Evolutionary conservation across 2,113 vertebrate species (phyloP).

Genomic region (Oncorhynchus keta): DNA sequence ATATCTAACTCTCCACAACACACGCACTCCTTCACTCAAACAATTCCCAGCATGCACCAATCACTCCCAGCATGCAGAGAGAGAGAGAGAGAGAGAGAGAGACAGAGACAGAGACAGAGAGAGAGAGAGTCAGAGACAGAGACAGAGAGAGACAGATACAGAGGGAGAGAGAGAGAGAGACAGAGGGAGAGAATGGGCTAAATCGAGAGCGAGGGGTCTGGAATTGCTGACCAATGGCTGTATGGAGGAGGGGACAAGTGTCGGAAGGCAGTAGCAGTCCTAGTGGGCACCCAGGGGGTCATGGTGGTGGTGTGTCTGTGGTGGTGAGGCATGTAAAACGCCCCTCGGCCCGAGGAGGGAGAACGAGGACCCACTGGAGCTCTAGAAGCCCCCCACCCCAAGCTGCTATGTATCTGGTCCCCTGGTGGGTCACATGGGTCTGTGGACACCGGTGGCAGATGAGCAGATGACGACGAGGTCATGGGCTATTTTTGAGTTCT

Average conservation of each 20-base stretch:
- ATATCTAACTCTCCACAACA: too few relatives aligned
- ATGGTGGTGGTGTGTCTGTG: neutral
- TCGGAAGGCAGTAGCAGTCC: neutral
- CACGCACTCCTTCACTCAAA: too few relatives aligned
- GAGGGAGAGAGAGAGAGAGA: neutral
- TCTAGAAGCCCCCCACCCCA: neutral
- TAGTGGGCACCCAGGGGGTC: neutral
- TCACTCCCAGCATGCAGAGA: too few relatives aligned
- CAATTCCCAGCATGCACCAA: too few relatives aligned
- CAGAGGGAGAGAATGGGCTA: neutral
- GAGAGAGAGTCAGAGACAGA: neutral
- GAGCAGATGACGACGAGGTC: neutral
- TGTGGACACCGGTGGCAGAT: neutral
- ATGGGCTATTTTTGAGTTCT: constrained; percentile 16
- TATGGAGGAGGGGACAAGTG: neutral
- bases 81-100: neutral
- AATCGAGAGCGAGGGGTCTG: neutral
- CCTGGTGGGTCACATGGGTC: constrained; percentile 3
- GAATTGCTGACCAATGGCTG: neutral
- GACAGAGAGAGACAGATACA: neutral
- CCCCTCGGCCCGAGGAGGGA: too few relatives aligned
- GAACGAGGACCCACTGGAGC: neutral
- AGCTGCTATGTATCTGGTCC: neutral
- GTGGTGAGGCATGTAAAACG: neutral
- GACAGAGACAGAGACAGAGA: neutral